Evolutionary conservation across 2,797 vertebrate genomes (phyloP), one percentile per base, ranked within the genome.

Genomic region (Eupleurogrammus muticus): DNA sequence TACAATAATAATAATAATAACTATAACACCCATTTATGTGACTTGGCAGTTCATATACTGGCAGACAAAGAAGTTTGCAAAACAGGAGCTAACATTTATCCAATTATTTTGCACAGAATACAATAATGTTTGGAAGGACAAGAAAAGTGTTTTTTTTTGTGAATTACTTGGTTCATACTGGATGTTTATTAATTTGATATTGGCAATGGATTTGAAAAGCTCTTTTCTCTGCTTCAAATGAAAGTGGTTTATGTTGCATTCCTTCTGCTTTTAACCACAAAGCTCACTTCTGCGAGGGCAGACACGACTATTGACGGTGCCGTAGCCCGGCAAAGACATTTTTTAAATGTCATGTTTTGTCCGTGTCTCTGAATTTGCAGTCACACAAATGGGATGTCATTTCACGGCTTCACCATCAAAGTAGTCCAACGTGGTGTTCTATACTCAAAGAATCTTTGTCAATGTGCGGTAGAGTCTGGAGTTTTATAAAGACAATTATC

Each of bases 401-500:
- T 80, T 90, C 86, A 85, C 82, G 66, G 94, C 93, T 94, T 95
- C 94, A 94, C 89, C 95, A 95, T 94, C 70, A 89, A 86, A 87
- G 54, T 87, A 71, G 83, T 89, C 76, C 93, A 94, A 92, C 35
- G 73, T 91, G 89, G 81, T 89, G 89, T 92, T 89, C 93, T 92
- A 92, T 96, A 93, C 88, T 88, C 88, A 93, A 94, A 95, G 83
- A 92, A 93, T 93, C 93, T 95, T 95, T 96, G 95, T 97, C 95
- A 89, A 84, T 90, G 93, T 93, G 89, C 66, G 88, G 89, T 95
- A 90, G 92, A 95, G 94, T 96, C 96, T 96, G 92, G 95, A 95
- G 95, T 97, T 99, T 98, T 98, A 96, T 97, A 98, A 95, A 92
- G 82, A 86, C 84, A 94, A 95, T 96, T 96, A 96, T 95, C 95